These are phyloP conservation scores for Selenia dentaria DNA, from an alignment of 2,888 invertebrate genomes.

Conservation along the genomic window DNA sequence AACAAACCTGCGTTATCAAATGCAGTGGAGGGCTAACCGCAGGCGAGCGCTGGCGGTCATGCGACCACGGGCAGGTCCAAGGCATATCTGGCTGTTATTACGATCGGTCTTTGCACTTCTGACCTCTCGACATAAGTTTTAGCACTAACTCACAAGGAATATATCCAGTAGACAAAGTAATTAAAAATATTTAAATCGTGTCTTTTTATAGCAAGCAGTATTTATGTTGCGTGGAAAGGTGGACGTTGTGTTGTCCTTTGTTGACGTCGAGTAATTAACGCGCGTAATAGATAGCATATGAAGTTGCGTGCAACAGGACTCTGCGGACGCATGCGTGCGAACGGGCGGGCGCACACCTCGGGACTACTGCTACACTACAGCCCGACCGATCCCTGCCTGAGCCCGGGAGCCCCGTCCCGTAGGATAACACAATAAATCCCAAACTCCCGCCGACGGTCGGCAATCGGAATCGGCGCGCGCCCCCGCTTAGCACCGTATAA, in stretches of 20 bases:
- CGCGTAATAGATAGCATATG: constrained; percentile 13
- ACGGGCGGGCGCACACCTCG: constrained; percentile 58
- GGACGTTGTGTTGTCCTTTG: constrained; percentile 2
- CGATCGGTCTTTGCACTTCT: constrained; percentile 47
- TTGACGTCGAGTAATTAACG: constrained; percentile 18
- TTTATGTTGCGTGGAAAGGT: not conserved
- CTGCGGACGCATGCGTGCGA: constrained; percentile 69
- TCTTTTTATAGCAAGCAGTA: not conserved
- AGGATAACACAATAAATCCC: constrained; percentile 45
- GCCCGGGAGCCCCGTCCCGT: constrained; percentile 34
- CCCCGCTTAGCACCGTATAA: constrained; percentile 46
- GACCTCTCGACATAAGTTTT: constrained; percentile 46
- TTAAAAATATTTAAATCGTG: not conserved
- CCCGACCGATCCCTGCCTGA: constrained; percentile 34
- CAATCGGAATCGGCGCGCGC: constrained; percentile 40
- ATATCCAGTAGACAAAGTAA: not conserved
- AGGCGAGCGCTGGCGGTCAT: constrained; percentile 61
- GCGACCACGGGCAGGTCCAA: constrained; percentile 79
- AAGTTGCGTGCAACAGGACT: constrained; percentile 55
- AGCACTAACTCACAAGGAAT: constrained; percentile 31
- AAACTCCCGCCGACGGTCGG: constrained; percentile 47
- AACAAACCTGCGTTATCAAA: constrained; percentile 65
- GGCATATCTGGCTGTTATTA: constrained; percentile 58
- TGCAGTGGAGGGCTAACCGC: constrained; percentile 64
- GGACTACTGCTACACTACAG: constrained; percentile 67